Percentiles rank a stretch among this genome's conserved stretches.
Conservation (phyloP, 2,888 invertebrate genomes). For the Hirtodrosophila alboralis region DNA sequence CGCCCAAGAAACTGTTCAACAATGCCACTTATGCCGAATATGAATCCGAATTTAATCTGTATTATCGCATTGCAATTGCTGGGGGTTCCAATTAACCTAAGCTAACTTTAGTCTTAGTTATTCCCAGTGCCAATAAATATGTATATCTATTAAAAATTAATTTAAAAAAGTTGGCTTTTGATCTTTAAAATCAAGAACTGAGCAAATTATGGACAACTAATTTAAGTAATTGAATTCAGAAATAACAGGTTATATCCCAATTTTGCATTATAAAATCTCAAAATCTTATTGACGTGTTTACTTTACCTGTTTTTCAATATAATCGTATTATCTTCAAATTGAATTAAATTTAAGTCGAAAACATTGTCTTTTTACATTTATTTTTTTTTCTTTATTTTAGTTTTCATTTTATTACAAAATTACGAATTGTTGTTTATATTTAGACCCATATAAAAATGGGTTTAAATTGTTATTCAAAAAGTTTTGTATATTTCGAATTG, state of each 20-base stretch:
- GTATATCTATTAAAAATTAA: no score
- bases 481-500: constrained; percentile 39
- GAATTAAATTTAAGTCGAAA: not conserved
- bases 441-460: constrained; percentile 67
- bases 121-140: no score
- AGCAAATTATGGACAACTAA: no score
- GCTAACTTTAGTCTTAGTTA: no score
- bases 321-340: no score
- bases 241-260: no score
- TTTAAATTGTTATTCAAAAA: constrained; percentile 49
- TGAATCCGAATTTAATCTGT: constrained; percentile 82
- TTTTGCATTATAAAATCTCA: no score
- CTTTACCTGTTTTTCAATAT: no score
- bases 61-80: constrained; percentile 83
- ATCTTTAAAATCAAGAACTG: no score
- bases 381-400: constrained; percentile 51
- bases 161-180: no score
- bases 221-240: no score
- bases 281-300: no score
- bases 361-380: constrained; percentile 46
- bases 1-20: constrained; percentile 72
- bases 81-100: constrained; percentile 66
- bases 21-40: constrained; percentile 81
- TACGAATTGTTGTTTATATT: constrained; percentile 57
- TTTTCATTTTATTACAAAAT: constrained; percentile 66